Percentiles rank a stretch among this genome's conserved stretches.
phyloP scores from a whole-genome alignment of 2,113 vertebrate genomes.

The Phylloscopus whistleri region DNA sequence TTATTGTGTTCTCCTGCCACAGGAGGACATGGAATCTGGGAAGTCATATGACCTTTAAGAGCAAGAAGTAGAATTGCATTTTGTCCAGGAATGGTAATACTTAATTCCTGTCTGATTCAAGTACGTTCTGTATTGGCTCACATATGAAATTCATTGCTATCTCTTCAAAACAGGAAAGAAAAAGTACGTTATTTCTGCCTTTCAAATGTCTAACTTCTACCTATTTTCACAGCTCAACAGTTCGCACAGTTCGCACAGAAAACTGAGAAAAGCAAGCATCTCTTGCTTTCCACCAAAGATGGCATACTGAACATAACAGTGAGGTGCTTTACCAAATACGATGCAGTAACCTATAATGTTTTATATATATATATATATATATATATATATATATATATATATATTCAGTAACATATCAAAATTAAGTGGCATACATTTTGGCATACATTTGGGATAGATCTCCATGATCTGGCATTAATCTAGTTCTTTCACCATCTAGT shows the following conservation, averaged over 20 bases:
- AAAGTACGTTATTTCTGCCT: neutral
- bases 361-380: accelerated
- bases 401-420: neutral
- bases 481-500: neutral
- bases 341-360: neutral
- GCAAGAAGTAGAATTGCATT: neutral
- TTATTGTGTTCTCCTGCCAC: neutral
- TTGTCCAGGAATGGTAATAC: neutral
- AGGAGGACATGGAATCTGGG: neutral
- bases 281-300: neutral
- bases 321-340: neutral
- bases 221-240: neutral
- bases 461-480: neutral
- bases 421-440: neutral
- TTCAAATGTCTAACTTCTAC: neutral
- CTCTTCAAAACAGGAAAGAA: neutral
- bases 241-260: neutral
- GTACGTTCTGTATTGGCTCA: neutral
- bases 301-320: neutral
- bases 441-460: neutral
- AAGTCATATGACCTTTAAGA: neutral
- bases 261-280: neutral
- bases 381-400: neutral
- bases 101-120: neutral
- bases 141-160: neutral